Conservation (phyloP, 2,113 vertebrate species). For the Xiphias gladius region DNA sequence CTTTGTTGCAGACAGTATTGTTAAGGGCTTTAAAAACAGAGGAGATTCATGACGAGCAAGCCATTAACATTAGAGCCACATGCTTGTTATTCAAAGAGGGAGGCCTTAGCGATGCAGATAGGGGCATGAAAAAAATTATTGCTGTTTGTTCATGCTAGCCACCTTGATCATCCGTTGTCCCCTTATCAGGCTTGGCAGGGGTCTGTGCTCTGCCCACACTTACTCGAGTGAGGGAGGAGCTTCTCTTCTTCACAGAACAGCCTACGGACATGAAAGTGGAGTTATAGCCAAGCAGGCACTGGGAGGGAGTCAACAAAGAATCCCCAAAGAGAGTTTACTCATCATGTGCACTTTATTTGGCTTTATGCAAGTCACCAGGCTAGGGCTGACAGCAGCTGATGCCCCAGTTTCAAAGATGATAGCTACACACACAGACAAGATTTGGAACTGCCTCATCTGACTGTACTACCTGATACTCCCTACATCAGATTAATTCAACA, state of each 20-base stretch:
- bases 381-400: slow-evolving; percentile 55
- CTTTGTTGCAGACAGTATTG: slow-evolving; percentile 10
- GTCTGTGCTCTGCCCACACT: slow-evolving; percentile 84
- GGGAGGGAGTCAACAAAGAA: slow-evolving; percentile 54
- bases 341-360: slow-evolving; percentile 62
- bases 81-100: slow-evolving; percentile 66
- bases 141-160: slow-evolving; percentile 80
- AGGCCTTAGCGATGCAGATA: slow-evolving; percentile 45
- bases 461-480: not conserved
- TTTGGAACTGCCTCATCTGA: slow-evolving; percentile 26
- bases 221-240: slow-evolving; percentile 90
- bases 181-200: slow-evolving; percentile 85
- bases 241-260: slow-evolving; percentile 88
- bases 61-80: slow-evolving; percentile 40
- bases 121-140: slow-evolving; percentile 28
- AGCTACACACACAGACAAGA: slow-evolving; percentile 19
- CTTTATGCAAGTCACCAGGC: slow-evolving; percentile 58
- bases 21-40: slow-evolving; percentile 16
- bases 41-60: slow-evolving; percentile 39
- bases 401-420: slow-evolving; percentile 33
- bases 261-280: slow-evolving; percentile 85
- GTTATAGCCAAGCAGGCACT: slow-evolving; percentile 67
- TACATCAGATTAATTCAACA: not conserved
- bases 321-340: slow-evolving; percentile 46
- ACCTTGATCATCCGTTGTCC: slow-evolving; percentile 89